Percentiles rank a stretch among this genome's conserved stretches.
These are phyloP conservation scores for Oxyruncus cristatus DNA, from an alignment of 2,113 vertebrate genomes.

Conservation along the genomic window DNA sequence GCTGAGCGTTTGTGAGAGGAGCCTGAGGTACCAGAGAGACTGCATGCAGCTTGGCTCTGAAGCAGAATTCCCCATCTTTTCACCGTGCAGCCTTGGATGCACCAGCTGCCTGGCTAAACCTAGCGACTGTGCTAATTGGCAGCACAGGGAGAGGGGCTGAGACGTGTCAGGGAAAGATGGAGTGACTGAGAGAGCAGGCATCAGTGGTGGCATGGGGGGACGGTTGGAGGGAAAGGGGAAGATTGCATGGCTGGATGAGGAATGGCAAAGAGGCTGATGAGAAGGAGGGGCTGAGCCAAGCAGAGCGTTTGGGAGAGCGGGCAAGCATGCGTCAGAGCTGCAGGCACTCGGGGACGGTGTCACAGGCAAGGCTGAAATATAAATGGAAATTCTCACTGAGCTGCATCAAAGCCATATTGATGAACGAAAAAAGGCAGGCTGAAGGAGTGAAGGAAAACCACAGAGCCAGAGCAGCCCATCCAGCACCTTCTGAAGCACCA, in stretches of 20 bases:
- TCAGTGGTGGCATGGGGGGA: not conserved
- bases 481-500: not conserved
- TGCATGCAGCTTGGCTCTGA: not conserved
- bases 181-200: not conserved
- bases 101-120: not conserved
- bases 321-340: not conserved
- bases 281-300: not conserved
- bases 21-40: not conserved
- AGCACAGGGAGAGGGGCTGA: constrained; percentile 17
- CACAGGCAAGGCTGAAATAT: constrained; percentile 40
- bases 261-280: not conserved
- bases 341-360: not conserved
- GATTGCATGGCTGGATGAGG: not conserved
- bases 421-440: not conserved
- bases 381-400: constrained; percentile 54
- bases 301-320: not conserved
- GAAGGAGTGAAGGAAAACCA: not conserved
- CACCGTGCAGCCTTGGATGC: not conserved
- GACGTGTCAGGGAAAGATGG: not conserved
- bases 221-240: fast-evolving
- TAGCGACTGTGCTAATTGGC: not conserved
- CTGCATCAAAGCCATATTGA: not conserved
- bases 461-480: not conserved
- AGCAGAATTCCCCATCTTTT: constrained; percentile 2
- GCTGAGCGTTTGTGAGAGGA: not conserved